Percentiles rank a stretch among this genome's conserved stretches.
Conservation (phyloP, 1,140 invertebrate species). For the Drosophila tsacasi region DNA sequence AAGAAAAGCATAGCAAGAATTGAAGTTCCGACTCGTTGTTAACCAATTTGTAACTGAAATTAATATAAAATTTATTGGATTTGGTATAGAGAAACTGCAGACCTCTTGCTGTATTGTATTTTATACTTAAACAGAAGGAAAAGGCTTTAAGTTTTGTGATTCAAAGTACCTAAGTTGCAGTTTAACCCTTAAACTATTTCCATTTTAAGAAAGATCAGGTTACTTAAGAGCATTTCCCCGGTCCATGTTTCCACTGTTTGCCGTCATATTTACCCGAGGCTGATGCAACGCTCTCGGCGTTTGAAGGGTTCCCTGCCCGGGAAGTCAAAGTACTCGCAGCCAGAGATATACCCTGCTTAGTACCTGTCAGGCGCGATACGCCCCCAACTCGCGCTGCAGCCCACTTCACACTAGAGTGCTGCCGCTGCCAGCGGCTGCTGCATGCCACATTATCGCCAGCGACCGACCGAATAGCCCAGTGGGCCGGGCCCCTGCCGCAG, state of each 20-base stretch:
- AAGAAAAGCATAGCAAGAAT: background rate
- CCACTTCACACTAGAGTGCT: conserved; percentile 75
- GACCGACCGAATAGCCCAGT: conserved; percentile 36
- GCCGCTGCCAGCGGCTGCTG: conserved; percentile 37
- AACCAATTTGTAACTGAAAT: background rate
- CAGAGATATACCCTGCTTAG: conserved; percentile 43
- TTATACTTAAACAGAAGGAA: too few species aligned
- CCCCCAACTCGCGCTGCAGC: conserved; percentile 42
- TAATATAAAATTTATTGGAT: background rate
- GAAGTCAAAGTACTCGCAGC: conserved; percentile 62
- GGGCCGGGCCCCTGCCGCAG: conserved; percentile 24
- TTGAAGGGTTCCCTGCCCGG: conserved; percentile 30
- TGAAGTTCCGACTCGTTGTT: background rate
- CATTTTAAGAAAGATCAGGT: too few species aligned
- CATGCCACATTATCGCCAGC: conserved; percentile 67
- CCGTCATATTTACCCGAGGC: conserved; percentile 44
- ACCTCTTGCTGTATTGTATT: too few species aligned
- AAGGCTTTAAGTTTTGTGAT: too few species aligned
- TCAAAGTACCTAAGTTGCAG: too few species aligned
- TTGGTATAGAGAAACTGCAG: too few species aligned
- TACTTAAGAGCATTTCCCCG: background rate
- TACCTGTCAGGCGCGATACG: conserved; percentile 32
- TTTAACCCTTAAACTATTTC: background rate
- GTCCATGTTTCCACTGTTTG: background rate
- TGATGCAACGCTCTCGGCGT: conserved; percentile 53